Percentiles rank a stretch among this genome's conserved stretches.
These are phyloP conservation scores for Petrocephalus sullivani DNA, from an alignment of 2,797 vertebrate genomes.

Conservation along the genomic window DNA sequence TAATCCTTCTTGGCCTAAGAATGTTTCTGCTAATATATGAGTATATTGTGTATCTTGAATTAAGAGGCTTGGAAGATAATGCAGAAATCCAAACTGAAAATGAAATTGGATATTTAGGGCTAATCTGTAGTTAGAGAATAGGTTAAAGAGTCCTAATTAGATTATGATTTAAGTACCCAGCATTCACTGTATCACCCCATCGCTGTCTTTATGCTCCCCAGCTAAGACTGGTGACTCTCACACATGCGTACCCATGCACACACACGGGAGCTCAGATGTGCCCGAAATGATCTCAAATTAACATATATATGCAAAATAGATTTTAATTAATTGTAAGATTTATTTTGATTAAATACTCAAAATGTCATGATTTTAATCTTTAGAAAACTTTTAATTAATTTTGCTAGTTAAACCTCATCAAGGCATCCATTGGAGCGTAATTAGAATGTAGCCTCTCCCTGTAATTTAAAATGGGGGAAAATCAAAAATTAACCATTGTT, in stretches of 20 bases:
- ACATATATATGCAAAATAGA: conserved; percentile 65
- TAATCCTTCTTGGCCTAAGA: conserved; percentile 54
- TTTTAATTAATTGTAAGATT: conserved; percentile 66
- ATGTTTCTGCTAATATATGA: conserved; percentile 48
- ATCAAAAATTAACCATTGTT: conserved; percentile 68
- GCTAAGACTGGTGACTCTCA: background rate
- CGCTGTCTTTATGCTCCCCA: background rate
- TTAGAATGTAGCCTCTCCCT: conserved; percentile 54
- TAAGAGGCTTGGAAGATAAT: conserved; percentile 52
- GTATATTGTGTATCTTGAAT: conserved; percentile 54
- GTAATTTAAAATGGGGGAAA: conserved; percentile 57
- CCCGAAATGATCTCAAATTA: conserved; percentile 60
- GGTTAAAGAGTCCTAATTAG: conserved; percentile 48
- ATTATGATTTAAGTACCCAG: conserved; percentile 48
- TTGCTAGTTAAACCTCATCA: conserved; percentile 72
- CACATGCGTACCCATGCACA: background rate
- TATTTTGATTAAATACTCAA: conserved; percentile 74
- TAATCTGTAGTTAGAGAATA: conserved; percentile 50
- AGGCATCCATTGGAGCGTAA: conserved; percentile 69
- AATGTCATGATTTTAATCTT: conserved; percentile 74
- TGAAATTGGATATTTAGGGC: conserved; percentile 47
- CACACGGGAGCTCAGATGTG: conserved; percentile 42
- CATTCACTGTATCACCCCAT: background rate
- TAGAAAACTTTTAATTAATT: conserved; percentile 74
- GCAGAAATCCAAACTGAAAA: conserved; percentile 48